Evolutionary conservation across 2,888 invertebrate genomes (phyloP), one percentile per base, ranked within the genome.

Genomic region (Agrilus cyanescens): DNA sequence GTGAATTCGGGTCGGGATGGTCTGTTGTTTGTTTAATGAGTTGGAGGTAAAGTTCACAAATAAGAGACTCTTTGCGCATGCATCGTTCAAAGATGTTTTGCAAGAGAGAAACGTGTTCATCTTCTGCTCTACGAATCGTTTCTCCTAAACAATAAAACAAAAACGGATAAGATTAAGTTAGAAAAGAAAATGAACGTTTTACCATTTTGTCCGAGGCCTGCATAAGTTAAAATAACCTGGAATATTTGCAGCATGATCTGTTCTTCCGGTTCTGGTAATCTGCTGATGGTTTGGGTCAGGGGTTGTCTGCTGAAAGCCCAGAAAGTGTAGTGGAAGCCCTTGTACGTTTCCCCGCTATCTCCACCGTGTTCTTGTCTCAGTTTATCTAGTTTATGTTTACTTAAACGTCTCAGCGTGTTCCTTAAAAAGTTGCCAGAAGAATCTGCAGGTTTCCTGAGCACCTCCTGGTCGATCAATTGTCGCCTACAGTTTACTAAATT

Each of bases 1-100:
- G 72, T 1, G 88, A 88, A 57, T 83, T 82, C 0, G 90, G 88
- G 70, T 91, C 91, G 0, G 87, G 86, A 70, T 87, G 86, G 57
- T 89, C 89, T 0, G 93, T 94, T 1, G 94, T 94, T 73, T 80
- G 71, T 63, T 94, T 95, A 45, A 94, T 85, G 32, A 95, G 75
- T 62, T 94, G 93, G 53, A 94, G 74, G 63, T 90, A 94, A 44
- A 93, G 72, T 66, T 95, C 95, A 58, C 88, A 89, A 4, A 93
- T 72, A 38, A 93, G 71, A 38, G 84, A 78, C 59, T 91, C 90
- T 60, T 86, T 91, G 55, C 90, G 78, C 82, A 94, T 82, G 56
- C 90, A 90, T 45, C 89, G 80, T 58, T 91, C 91, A 69, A 95
- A 76, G 52, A 95, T 79, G 2, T 82, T 80, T 67, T 95, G 95